A percentile compares a stretch with the other conserved stretches of the same genome.
Evolutionary conservation across 2,797 vertebrate genomes (phyloP).

Genomic region (Melanotaenia maccullochi): DNA sequence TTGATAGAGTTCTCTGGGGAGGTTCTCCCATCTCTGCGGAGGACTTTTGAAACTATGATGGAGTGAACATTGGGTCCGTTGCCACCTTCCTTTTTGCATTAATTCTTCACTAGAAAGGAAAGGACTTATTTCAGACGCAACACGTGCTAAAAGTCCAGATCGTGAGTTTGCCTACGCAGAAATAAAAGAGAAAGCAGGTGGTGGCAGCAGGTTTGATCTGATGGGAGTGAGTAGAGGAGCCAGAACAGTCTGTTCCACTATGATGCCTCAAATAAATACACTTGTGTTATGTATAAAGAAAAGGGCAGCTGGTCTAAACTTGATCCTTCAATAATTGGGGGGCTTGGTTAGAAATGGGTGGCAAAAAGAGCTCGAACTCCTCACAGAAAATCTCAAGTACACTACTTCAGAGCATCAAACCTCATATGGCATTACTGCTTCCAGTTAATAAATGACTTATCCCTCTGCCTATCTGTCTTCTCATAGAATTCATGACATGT

Average conservation of each 20-base stretch:
- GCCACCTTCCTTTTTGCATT: background rate
- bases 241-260: background rate
- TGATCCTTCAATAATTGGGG: background rate
- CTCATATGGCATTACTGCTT: background rate
- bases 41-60: conserved; percentile 16
- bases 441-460: background rate
- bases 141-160: background rate
- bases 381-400: background rate
- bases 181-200: background rate
- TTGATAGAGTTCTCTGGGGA: conserved; percentile 21
- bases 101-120: conserved; percentile 1
- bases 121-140: background rate
- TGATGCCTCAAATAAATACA: background rate
- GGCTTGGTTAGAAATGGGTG: background rate
- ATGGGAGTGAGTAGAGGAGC: background rate
- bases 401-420: background rate
- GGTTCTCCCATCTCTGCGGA: conserved; percentile 22
- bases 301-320: background rate
- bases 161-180: background rate
- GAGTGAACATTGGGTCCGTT: conserved; percentile 7
- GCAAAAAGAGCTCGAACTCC: background rate
- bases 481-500: conserved; percentile 3
- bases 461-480: conserved; percentile 1
- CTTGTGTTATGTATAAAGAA: background rate
- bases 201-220: background rate